Conservation (phyloP, 2,797 vertebrate genomes). For the Danio albolineatus region DNA sequence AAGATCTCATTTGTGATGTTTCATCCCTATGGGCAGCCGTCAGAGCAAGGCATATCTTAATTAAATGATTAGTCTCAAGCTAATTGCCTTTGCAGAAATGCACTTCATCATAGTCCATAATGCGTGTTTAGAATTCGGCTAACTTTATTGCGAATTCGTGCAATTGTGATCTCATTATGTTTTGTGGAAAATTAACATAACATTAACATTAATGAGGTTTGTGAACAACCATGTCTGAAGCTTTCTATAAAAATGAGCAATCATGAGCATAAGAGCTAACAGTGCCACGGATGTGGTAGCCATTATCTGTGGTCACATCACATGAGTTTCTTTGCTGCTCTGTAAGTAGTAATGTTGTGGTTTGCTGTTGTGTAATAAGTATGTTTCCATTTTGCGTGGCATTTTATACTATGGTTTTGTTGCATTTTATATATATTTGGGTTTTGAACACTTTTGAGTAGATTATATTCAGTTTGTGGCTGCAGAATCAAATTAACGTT, state of each 20-base stretch:
- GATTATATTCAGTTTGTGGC: not conserved
- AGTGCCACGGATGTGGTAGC: constrained; percentile 57
- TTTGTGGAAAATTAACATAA: not conserved
- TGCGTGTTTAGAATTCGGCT: not conserved
- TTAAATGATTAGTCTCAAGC: constrained; percentile 6
- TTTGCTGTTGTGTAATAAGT: constrained; percentile 28
- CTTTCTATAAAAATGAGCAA: not conserved
- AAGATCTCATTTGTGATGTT: constrained; percentile 38
- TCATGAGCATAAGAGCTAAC: not conserved
- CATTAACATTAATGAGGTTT: not conserved
- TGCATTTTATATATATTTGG: constrained; percentile 1
- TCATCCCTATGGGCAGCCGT: constrained; percentile 3
- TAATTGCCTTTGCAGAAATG: constrained; percentile 20
- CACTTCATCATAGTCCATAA: not conserved
- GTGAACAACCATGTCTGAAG: not conserved
- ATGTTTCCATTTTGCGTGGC: not conserved
- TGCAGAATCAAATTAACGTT: too few relatives aligned
- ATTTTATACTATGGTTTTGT: not conserved
- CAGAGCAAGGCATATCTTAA: constrained; percentile 25
- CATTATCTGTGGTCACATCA: constrained; percentile 34
- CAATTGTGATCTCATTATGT: not conserved
- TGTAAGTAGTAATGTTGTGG: constrained; percentile 4
- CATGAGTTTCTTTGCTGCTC: constrained; percentile 25
- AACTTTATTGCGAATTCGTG: not conserved
- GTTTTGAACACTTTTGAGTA: too few relatives aligned